A percentile compares a stretch with the other conserved stretches of the same genome.
Conservation (phyloP, 1,140 invertebrate species). For the Drosophila tristis region DNA sequence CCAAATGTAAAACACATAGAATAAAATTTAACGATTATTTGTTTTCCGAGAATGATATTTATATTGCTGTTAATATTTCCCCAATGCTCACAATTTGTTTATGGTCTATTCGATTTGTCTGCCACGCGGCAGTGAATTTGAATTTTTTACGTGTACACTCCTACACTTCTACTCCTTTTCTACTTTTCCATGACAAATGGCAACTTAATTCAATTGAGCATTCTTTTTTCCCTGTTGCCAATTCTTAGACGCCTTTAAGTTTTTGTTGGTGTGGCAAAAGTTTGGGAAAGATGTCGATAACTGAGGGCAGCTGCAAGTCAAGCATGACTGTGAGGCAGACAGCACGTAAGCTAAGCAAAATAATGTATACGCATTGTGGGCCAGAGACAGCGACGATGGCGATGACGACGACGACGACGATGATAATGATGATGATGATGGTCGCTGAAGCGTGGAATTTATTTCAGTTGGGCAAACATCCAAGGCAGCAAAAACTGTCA, state of each 20-base stretch:
- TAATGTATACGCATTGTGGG: conserved; percentile 41
- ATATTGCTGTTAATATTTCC: conserved; percentile 57
- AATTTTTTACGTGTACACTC: conserved; percentile 7
- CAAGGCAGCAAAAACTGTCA: conserved; percentile 46
- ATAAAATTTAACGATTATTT: conserved; percentile 68
- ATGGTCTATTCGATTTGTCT: conserved; percentile 38
- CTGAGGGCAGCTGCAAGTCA: conserved; percentile 13
- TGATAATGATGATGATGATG: conserved; percentile 28
- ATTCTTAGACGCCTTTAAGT: conserved; percentile 35
- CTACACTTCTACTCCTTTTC: not conserved
- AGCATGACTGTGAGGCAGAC: conserved; percentile 27
- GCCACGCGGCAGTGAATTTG: conserved; percentile 3
- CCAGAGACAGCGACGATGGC: conserved; percentile 11
- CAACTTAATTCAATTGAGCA: conserved; percentile 28
- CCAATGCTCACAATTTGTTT: conserved; percentile 52
- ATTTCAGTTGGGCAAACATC: conserved; percentile 57
- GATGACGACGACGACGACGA: not conserved
- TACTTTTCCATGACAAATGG: conserved; percentile 50
- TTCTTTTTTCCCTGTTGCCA: conserved; percentile 4
- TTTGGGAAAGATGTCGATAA: conserved; percentile 32
- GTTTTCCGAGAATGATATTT: conserved; percentile 55
- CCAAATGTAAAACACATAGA: conserved; percentile 31
- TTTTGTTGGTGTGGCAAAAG: conserved; percentile 8
- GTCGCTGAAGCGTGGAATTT: conserved; percentile 58
- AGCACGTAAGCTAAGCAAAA: conserved; percentile 27